These are phyloP conservation scores for Habropoda laboriosa DNA, from an alignment of 1,140 invertebrate species.

Conservation along the genomic window DNA sequence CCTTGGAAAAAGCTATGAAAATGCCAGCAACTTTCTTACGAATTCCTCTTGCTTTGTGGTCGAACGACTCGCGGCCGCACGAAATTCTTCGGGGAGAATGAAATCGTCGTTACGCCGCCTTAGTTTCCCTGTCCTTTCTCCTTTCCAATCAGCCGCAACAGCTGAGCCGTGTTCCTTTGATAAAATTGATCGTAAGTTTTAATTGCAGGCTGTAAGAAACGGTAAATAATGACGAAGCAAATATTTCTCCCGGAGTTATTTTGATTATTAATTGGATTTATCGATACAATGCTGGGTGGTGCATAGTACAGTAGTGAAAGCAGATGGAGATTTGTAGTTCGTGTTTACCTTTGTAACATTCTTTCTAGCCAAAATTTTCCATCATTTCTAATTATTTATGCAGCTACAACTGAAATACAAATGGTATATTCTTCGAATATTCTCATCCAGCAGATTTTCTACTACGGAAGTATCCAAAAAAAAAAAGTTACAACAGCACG, in stretches of 20 bases:
- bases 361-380: no score
- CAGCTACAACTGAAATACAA: no score
- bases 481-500: no score
- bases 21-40: slow-evolving; percentile 5
- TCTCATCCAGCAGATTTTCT: no score
- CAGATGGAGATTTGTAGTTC: no score
- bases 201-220: neutral
- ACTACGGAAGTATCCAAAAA: no score
- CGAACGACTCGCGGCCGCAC: neutral
- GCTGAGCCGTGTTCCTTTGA: neutral
- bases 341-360: no score
- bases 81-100: slow-evolving; percentile 7
- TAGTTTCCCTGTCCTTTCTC: neutral
- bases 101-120: neutral
- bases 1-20: neutral
- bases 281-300: no score
- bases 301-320: no score
- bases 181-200: neutral
- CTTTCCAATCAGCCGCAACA: neutral
- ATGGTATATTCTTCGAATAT: no score
- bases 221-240: neutral
- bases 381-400: no score
- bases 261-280: neutral
- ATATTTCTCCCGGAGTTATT: neutral
- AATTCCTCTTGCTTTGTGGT: slow-evolving; percentile 13